phyloP scores from a whole-genome alignment of 2,888 invertebrate species.

The Cantharis rustica region DNA sequence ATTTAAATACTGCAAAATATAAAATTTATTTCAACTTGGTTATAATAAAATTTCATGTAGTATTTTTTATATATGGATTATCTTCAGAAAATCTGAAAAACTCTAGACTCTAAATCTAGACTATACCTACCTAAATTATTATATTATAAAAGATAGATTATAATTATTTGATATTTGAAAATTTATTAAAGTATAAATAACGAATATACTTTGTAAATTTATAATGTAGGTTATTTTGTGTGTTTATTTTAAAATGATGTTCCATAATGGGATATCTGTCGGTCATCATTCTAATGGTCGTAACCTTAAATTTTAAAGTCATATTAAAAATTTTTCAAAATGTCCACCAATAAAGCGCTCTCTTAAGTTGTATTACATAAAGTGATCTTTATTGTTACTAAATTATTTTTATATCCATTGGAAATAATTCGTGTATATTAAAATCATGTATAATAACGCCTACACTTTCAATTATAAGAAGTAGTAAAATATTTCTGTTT shows the following conservation, averaged over 20 bases:
- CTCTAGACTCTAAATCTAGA: too few species aligned
- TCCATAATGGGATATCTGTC: neutral
- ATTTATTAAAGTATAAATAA: too few species aligned
- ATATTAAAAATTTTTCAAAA: neutral
- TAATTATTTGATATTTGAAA: too few species aligned
- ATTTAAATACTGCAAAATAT: too few species aligned
- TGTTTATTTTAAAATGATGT: neutral
- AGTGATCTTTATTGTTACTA: neutral
- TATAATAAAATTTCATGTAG: too few species aligned
- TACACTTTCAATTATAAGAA: slow-evolving; percentile 25
- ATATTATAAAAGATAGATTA: too few species aligned
- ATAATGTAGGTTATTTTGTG: neutral
- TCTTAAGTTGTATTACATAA: neutral
- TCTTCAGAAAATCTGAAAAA: too few species aligned
- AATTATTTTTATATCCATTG: neutral
- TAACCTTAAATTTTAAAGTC: neutral
- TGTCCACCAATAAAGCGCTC: neutral
- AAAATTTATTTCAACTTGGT: too few species aligned
- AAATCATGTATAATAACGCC: slow-evolving; percentile 10
- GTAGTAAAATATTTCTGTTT: slow-evolving; percentile 37
- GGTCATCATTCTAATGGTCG: neutral
- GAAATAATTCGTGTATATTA: neutral
- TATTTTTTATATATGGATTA: too few species aligned
- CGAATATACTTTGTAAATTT: neutral
- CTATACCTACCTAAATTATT: too few species aligned